Evolutionary conservation across 2,113 vertebrate species (phyloP).

Genomic region (Chaetodon trifascialis): DNA sequence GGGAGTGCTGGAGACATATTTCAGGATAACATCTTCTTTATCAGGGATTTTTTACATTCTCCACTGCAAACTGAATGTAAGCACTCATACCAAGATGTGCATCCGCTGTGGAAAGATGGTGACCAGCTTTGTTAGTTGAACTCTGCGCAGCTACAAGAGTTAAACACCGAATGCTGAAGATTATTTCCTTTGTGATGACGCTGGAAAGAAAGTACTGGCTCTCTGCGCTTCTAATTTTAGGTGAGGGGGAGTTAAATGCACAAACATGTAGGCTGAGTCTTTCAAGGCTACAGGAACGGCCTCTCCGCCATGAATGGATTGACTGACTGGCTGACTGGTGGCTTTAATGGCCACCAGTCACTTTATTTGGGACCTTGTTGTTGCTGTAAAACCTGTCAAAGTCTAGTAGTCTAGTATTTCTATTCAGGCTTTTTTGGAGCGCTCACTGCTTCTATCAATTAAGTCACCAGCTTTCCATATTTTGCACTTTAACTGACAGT

Average conservation of each 20-base stretch:
- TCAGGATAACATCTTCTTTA: too few relatives aligned
- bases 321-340: background rate
- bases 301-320: background rate
- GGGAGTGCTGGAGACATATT: too few relatives aligned
- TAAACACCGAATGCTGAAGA: background rate
- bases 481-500: too few relatives aligned
- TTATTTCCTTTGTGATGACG: background rate
- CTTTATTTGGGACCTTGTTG: background rate
- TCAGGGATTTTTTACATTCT: too few relatives aligned
- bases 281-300: background rate
- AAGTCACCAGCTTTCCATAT: too few relatives aligned
- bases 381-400: background rate
- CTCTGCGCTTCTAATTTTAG: slow-evolving; percentile 8
- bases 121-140: background rate
- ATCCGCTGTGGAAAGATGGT: background rate
- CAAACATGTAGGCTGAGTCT: background rate
- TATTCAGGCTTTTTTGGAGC: background rate
- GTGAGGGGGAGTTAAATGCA: background rate
- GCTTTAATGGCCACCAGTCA: too few relatives aligned
- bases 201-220: background rate
- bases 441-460: background rate
- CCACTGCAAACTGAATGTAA: too few relatives aligned
- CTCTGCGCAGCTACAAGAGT: background rate
- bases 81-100: too few relatives aligned
- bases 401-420: too few relatives aligned